Evolutionary conservation across 2,888 invertebrate genomes (phyloP).

Genomic region (Mellilla xanthometata): DNA sequence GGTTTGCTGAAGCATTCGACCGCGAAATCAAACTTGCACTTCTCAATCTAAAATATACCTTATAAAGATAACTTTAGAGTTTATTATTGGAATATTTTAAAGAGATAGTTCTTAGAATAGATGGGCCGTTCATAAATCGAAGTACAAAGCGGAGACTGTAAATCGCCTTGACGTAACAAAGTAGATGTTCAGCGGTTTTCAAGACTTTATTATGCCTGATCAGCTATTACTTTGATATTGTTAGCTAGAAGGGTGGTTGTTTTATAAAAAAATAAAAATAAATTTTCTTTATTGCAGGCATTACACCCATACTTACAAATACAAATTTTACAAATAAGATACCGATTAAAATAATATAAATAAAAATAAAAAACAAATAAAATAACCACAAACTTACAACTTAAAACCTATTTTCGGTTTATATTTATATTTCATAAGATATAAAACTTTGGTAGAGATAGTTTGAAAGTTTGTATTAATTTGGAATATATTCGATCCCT

Average conservation of each 20-base stretch:
- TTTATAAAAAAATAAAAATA: no score
- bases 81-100: not conserved
- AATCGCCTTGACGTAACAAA: constrained; percentile 27
- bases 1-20: constrained; percentile 40
- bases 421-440: no score
- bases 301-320: no score
- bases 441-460: no score
- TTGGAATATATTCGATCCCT: no score
- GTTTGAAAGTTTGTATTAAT: no score
- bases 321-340: no score
- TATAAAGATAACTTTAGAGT: constrained; percentile 8
- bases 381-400: no score
- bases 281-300: no score
- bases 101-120: constrained; percentile 16
- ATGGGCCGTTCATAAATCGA: constrained; percentile 40
- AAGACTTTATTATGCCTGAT: constrained; percentile 5
- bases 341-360: no score
- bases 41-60: constrained; percentile 8
- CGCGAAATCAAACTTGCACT: constrained; percentile 45
- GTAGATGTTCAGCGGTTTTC: constrained; percentile 16
- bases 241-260: not conserved
- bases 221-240: not conserved
- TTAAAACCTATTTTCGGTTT: no score
- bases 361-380: no score
- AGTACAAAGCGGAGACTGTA: constrained; percentile 36